These are phyloP conservation scores for Sturnus vulgaris DNA, from an alignment of 2,113 vertebrate species.

Conservation along the genomic window DNA sequence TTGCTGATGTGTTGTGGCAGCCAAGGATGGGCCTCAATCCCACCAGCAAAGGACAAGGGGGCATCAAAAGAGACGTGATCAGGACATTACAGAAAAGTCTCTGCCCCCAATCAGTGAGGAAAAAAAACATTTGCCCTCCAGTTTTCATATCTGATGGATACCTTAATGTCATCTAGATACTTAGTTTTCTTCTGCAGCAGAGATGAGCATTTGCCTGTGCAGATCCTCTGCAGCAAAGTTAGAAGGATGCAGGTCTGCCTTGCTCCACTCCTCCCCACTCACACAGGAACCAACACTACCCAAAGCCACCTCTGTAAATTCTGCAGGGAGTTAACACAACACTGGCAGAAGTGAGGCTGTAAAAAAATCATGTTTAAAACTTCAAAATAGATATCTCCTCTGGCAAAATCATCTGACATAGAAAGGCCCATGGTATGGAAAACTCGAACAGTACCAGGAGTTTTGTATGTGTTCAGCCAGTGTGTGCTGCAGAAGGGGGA, in stretches of 20 bases:
- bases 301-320: neutral
- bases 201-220: neutral
- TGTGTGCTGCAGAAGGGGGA: neutral
- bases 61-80: neutral
- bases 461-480: neutral
- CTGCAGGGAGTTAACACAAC: neutral
- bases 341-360: neutral
- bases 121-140: neutral
- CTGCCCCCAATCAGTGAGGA: fast-evolving
- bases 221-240: neutral
- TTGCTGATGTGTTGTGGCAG: neutral
- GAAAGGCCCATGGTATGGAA: neutral
- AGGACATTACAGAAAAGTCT: neutral
- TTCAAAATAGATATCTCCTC: neutral
- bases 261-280: neutral
- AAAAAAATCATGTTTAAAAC: neutral
- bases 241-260: neutral
- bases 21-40: neutral
- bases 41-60: neutral
- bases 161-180: neutral
- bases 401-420: neutral
- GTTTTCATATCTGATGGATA: neutral
- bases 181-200: neutral
- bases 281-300: neutral
- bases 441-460: neutral